These are phyloP conservation scores for Spodoptera frugiperda DNA, from an alignment of 1,140 invertebrate genomes.

Conservation along the genomic window DNA sequence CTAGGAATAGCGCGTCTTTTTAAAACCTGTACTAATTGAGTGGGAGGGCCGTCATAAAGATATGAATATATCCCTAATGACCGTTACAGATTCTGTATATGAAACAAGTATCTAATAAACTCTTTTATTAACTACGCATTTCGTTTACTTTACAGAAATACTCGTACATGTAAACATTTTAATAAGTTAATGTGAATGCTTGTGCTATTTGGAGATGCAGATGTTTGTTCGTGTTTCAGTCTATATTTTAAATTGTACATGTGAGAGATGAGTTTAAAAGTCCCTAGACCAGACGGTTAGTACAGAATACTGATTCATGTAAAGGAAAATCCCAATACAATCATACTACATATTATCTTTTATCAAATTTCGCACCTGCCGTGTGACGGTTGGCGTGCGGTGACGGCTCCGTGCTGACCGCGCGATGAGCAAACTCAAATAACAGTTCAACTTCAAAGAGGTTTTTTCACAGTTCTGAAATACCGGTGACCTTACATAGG, in stretches of 20 bases:
- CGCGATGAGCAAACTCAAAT: conserved; percentile 20
- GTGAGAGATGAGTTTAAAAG: not conserved
- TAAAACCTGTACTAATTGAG: conserved; percentile 4
- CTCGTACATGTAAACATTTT: not conserved
- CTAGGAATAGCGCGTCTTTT: conserved; percentile 18
- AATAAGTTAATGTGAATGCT: conserved; percentile 7
- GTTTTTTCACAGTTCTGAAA: conserved; percentile 7
- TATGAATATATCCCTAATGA: conserved; percentile 6
- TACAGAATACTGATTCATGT: conserved; percentile 6
- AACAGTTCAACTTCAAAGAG: conserved; percentile 1
- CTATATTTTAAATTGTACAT: not conserved
- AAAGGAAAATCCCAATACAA: conserved; percentile 25
- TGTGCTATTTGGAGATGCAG: not conserved
- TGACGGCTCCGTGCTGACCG: not conserved
- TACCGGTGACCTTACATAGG: not conserved
- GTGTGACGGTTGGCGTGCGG: not conserved
- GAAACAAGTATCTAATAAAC: conserved; percentile 5
- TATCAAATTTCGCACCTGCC: conserved; percentile 20
- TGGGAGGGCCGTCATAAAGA: conserved; percentile 15
- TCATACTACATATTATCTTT: conserved; percentile 7
- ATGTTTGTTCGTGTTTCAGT: not conserved
- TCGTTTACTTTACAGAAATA: not conserved
- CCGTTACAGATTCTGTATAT: not conserved
- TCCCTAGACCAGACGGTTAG: not conserved
- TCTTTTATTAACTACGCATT: conserved; percentile 4